Evolutionary conservation across 2,888 invertebrate genomes (phyloP).

Genomic region (Pollenia labialis): DNA sequence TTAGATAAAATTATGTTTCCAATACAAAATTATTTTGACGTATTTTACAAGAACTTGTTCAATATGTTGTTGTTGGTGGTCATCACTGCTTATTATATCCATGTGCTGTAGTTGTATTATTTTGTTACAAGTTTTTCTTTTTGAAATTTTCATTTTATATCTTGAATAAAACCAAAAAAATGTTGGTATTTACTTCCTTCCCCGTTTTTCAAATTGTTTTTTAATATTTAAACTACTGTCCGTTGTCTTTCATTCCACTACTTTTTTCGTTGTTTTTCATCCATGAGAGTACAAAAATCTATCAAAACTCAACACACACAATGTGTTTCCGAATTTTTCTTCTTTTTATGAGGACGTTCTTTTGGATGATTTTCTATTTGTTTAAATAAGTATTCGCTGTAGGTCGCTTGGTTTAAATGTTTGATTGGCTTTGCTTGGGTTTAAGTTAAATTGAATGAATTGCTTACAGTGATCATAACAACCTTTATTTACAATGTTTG

Average conservation of each 20-base stretch:
- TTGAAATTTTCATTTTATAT: slow-evolving; percentile 24
- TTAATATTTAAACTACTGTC: slow-evolving; percentile 34
- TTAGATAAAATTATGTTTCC: too few species aligned
- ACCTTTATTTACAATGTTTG: slow-evolving; percentile 33
- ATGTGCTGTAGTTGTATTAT: neutral
- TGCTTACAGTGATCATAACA: slow-evolving; percentile 40
- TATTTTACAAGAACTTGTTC: too few species aligned
- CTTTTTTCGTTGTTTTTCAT: slow-evolving; percentile 13
- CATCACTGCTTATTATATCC: neutral
- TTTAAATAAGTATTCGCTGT: neutral
- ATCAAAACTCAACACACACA: slow-evolving; percentile 25
- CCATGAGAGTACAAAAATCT: slow-evolving; percentile 30
- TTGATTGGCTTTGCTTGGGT: slow-evolving; percentile 39
- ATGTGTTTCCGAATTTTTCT: slow-evolving; percentile 27
- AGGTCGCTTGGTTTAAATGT: slow-evolving; percentile 24
- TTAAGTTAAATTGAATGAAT: slow-evolving; percentile 64
- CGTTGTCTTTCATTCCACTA: slow-evolving; percentile 44
- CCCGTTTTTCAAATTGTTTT: slow-evolving; percentile 14
- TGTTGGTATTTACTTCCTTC: slow-evolving; percentile 40
- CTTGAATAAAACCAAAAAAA: slow-evolving; percentile 25
- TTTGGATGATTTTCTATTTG: neutral
- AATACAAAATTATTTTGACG: too few species aligned
- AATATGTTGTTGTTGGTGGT: too few species aligned
- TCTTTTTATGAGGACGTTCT: slow-evolving; percentile 19
- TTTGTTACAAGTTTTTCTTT: slow-evolving; percentile 21